A percentile compares a stretch with the other conserved stretches of the same genome.
Conservation (phyloP, 2,797 vertebrate species). For the Anolis apletophallus region DNA sequence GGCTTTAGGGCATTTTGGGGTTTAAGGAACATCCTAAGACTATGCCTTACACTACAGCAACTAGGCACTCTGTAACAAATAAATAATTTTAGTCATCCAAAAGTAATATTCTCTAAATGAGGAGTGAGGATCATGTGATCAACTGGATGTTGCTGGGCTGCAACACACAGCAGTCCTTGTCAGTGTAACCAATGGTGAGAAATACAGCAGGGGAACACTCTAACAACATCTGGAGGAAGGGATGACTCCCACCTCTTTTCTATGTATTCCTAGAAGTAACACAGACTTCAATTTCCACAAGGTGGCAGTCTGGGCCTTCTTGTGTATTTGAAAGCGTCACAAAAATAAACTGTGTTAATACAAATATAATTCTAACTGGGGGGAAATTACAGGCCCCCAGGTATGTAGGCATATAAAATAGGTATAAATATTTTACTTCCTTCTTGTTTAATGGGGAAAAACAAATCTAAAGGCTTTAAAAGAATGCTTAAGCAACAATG, state of each 20-base stretch:
- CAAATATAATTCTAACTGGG: neutral
- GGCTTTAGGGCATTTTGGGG: neutral
- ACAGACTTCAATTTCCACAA: constrained; percentile 54
- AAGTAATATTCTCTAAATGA: rapidly evolving
- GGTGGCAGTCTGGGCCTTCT: constrained; percentile 64
- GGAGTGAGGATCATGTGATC: too few relatives aligned
- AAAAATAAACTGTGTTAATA: neutral
- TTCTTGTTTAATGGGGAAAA: neutral
- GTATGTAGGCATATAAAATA: too few relatives aligned
- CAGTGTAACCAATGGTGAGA: too few relatives aligned
- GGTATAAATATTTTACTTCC: too few relatives aligned
- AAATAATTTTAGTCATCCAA: rapidly evolving
- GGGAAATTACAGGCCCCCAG: too few relatives aligned
- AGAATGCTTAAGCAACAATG: too few relatives aligned
- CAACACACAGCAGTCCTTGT: too few relatives aligned
- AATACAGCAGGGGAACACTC: too few relatives aligned
- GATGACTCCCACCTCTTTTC: neutral
- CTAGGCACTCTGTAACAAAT: rapidly evolving
- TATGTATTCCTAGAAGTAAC: neutral
- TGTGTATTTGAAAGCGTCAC: constrained; percentile 14
- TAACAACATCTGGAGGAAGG: too few relatives aligned
- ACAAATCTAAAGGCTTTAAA: neutral
- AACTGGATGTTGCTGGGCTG: too few relatives aligned
- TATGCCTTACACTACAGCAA: neutral
- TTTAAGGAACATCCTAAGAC: neutral